These are phyloP conservation scores for Aspidapion aeneum DNA, from an alignment of 2,888 invertebrate species.

Conservation along the genomic window DNA sequence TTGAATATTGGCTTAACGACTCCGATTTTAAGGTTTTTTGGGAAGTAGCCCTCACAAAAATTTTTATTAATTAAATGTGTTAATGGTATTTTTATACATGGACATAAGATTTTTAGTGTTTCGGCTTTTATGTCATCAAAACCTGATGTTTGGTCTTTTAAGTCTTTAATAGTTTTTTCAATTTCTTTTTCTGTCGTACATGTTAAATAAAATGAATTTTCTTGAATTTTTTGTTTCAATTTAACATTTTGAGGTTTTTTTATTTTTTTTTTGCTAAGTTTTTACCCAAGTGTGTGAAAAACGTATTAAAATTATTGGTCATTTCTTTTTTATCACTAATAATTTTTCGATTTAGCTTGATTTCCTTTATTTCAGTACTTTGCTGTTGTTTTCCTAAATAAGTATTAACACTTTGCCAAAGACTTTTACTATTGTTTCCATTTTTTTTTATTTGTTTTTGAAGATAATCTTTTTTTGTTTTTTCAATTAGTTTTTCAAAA, in stretches of 20 bases:
- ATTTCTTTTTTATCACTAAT: neutral
- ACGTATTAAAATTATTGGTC: neutral
- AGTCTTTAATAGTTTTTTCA: too few species aligned
- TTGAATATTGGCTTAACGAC: neutral
- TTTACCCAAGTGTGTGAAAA: neutral
- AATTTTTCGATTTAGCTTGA: neutral
- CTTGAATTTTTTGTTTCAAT: neutral
- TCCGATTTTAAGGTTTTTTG: neutral
- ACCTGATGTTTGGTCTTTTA: too few species aligned
- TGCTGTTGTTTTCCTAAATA: neutral
- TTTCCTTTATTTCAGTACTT: neutral
- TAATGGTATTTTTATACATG: too few species aligned
- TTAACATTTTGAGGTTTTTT: neutral
- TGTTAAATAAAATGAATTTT: neutral
- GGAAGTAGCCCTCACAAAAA: too few species aligned
- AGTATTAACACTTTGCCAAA: neutral
- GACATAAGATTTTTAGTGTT: too few species aligned
- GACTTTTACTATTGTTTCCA: neutral
- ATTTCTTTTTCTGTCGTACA: neutral
- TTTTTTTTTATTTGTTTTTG: constrained; percentile 3
- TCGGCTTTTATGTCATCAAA: too few species aligned
- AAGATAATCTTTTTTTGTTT: too few species aligned
- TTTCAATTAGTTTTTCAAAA: neutral
- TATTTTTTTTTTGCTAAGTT: neutral
- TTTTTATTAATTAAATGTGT: too few species aligned